Base-by-base conservation (phyloP, 2,797 vertebrate genomes). In the Siniperca undulata region DNA sequence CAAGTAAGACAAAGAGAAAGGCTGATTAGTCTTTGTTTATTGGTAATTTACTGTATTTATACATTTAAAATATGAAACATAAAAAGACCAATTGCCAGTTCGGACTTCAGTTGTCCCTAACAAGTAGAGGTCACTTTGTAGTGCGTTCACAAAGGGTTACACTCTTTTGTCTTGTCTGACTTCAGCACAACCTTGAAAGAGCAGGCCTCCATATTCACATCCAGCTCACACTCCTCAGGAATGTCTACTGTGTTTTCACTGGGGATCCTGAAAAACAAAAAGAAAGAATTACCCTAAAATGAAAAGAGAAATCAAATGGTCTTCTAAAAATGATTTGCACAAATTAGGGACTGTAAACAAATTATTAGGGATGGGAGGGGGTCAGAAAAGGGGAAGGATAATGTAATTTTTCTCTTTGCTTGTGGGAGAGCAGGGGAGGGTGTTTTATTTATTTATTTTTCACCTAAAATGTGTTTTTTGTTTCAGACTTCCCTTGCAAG, bases 161-260 rank as follows among this genome's bases (percentile, higher is more conserved):
- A 93, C 19, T 71, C 46, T 58, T 85, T 84, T 36, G 81, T 84
- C 17, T 74, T 86, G 78, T 94, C 90, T 24, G 80, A 84, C 70
- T 84, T 91, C 65, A 80, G 19, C 70, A 92, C 74, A 0, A 81
- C 0, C 62, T 85, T 86, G 50, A 11, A 24, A 60, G 84, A 64
- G 81, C 93, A 94, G 64, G 64, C 3, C 14, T 73, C 10, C 71
- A 72, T 86, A 75, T 94, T 7, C 2, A 87, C 59, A 50, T 91
- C 1, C 70, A 91, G 11, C 82, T 92, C 78, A 71, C 93, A 95
- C 0, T 82, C 71, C 0, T 62, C 64, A 76, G 88, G 84, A 24
- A 88, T 0, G 0, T 60, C 10, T 0, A 53, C 0, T 0, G 1
- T 2, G 4, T 0, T 0, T 20, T 1, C 1, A 14, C 13, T 2